These are phyloP conservation scores for Echiichthys vipera DNA, from an alignment of 2,797 vertebrate species.

Conservation along the genomic window DNA sequence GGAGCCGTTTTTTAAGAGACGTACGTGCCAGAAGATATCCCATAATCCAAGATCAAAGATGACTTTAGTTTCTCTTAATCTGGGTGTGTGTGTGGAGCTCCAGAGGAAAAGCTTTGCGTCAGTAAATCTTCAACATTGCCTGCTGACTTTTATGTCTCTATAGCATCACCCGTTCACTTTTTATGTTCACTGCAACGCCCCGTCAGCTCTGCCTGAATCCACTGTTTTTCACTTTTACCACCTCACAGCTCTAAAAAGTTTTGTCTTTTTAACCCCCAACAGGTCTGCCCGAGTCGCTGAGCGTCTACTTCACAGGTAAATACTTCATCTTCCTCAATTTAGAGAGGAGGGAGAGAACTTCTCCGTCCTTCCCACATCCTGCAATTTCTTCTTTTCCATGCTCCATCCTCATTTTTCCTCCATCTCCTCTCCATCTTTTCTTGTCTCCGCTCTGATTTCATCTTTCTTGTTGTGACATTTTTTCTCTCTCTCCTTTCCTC, in stretches of 20 bases:
- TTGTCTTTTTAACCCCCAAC: not conserved
- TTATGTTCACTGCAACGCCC: not conserved
- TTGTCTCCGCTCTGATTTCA: not conserved
- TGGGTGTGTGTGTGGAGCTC: constrained; percentile 42
- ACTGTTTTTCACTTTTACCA: constrained; percentile 12
- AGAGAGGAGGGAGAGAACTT: not conserved
- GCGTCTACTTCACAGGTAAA: constrained; percentile 81
- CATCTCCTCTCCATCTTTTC: not conserved
- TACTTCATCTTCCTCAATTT: not conserved
- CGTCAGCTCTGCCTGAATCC: not conserved
- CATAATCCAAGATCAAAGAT: constrained; percentile 57
- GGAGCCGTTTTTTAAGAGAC: not conserved
- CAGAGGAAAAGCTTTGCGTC: constrained; percentile 27
- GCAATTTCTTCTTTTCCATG: too few species aligned
- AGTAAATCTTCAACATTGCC: constrained; percentile 10
- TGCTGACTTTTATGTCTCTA: constrained; percentile 12
- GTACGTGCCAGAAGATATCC: constrained; percentile 4
- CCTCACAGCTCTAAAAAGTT: constrained; percentile 5
- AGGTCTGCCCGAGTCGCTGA: constrained; percentile 80
- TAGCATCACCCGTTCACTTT: constrained; percentile 11
- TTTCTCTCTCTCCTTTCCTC: not conserved
- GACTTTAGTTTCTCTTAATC: constrained; percentile 34
- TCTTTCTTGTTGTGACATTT: not conserved
- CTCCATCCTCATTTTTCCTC: too few species aligned
- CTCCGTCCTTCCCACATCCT: not conserved